phyloP scores from a whole-genome alignment of 2,888 invertebrate genomes.

The Diarsia rubi region DNA sequence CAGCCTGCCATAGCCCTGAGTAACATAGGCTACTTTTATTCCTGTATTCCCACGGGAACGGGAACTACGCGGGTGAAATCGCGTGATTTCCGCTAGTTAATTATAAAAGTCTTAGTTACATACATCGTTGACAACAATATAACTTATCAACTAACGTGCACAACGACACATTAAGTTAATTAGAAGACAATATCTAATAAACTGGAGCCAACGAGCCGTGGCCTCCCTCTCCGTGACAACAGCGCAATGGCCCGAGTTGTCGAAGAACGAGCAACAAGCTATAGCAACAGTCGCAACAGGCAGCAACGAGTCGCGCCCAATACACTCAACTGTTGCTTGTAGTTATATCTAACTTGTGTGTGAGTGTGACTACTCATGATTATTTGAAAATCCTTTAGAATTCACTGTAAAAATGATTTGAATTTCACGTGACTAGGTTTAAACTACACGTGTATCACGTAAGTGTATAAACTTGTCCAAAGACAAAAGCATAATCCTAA shows the following conservation, averaged over 20 bases:
- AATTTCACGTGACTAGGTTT: not conserved
- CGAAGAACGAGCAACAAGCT: slow-evolving; percentile 11
- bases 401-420: not conserved
- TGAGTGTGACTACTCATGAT: not conserved
- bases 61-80: too few relatives aligned
- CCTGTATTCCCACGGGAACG: too few relatives aligned
- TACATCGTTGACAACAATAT: not conserved
- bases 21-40: too few relatives aligned
- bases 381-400: not conserved
- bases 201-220: slow-evolving; percentile 9
- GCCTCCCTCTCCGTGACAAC: not conserved
- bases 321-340: slow-evolving; percentile 59
- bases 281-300: slow-evolving; percentile 1
- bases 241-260: slow-evolving; percentile 13
- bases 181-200: slow-evolving; percentile 9
- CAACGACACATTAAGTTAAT: not conserved
- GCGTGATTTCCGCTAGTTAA: too few relatives aligned
- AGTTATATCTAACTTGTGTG: not conserved
- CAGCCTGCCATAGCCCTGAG: too few relatives aligned
- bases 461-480: not conserved
- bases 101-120: not conserved
- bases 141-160: not conserved
- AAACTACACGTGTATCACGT: not conserved
- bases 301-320: slow-evolving; percentile 5
- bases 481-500: not conserved